phyloP scores from a whole-genome alignment of 1,140 invertebrate species.

The Lasaia peninsularis region DNA sequence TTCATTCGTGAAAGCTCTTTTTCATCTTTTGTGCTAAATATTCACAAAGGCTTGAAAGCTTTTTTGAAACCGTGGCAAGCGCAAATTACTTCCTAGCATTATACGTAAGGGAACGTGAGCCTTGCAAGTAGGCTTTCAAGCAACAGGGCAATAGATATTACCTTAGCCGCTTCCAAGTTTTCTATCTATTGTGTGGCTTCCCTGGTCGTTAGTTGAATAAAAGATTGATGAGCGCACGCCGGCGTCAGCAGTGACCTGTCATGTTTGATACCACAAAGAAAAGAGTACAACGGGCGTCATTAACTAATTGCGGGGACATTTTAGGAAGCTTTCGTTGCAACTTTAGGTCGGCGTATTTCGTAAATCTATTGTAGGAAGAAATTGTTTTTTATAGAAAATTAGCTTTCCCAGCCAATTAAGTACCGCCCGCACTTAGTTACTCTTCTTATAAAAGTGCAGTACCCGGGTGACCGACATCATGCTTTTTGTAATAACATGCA shows the following conservation, averaged over 20 bases:
- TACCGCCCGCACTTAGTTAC: neutral
- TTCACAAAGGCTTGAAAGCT: conserved; percentile 20
- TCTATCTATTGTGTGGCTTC: conserved; percentile 46
- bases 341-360: neutral
- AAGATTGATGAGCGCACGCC: conserved; percentile 62
- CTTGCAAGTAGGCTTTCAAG: conserved; percentile 8
- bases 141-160: conserved; percentile 18
- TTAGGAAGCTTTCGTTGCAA: conserved; percentile 12
- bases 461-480: no score
- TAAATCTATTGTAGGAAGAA: neutral
- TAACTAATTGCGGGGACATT: conserved; percentile 38
- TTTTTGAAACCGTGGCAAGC: conserved; percentile 11
- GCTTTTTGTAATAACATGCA: no score
- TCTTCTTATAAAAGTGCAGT: no score
- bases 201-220: conserved; percentile 57
- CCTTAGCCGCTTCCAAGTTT: conserved; percentile 55
- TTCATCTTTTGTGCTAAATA: conserved; percentile 10
- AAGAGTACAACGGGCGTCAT: conserved; percentile 35
- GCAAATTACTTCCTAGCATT: conserved; percentile 17
- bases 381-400: neutral
- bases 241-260: conserved; percentile 52
- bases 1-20: conserved; percentile 12
- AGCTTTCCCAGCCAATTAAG: no score
- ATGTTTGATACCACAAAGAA: conserved; percentile 50
- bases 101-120: neutral